A percentile compares a stretch with the other conserved stretches of the same genome.
These are phyloP conservation scores for Achatina immaculata DNA, from an alignment of 1,140 invertebrate genomes.

Conservation along the genomic window DNA sequence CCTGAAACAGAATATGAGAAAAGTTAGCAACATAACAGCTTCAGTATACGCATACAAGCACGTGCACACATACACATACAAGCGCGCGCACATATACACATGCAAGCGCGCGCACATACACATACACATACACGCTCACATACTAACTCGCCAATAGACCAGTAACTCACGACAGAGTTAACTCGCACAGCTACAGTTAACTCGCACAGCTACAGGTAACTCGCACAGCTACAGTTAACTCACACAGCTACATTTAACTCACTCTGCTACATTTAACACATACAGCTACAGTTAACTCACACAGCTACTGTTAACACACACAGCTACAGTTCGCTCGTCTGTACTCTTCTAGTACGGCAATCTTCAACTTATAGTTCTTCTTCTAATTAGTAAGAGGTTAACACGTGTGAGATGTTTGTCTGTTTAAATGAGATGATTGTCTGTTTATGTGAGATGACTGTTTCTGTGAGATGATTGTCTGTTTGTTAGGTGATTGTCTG, in stretches of 20 bases:
- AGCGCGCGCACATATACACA: conserved; percentile 3
- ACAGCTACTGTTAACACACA: neutral
- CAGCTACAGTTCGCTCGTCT: neutral
- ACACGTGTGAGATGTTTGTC: too few species aligned
- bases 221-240: neutral
- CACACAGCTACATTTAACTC: neutral
- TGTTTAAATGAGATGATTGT: too few species aligned
- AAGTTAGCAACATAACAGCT: too few species aligned
- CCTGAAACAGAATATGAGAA: conserved; percentile 49
- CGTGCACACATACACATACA: conserved; percentile 9
- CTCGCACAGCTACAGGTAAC: neutral
- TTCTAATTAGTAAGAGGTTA: neutral
- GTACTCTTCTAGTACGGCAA: neutral
- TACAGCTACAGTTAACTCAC: neutral
- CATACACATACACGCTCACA: neutral
- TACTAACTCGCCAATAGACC: neutral
- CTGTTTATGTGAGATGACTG: too few species aligned
- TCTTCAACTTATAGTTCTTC: neutral
- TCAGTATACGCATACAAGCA: neutral
- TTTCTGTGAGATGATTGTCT: too few species aligned
- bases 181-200: neutral
- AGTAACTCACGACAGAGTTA: neutral
- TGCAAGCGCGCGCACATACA: neutral
- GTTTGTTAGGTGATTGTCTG: too few species aligned
- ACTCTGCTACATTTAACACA: neutral